phyloP scores from a whole-genome alignment of 2,797 vertebrate species.

The Semotilus atromaculatus region DNA sequence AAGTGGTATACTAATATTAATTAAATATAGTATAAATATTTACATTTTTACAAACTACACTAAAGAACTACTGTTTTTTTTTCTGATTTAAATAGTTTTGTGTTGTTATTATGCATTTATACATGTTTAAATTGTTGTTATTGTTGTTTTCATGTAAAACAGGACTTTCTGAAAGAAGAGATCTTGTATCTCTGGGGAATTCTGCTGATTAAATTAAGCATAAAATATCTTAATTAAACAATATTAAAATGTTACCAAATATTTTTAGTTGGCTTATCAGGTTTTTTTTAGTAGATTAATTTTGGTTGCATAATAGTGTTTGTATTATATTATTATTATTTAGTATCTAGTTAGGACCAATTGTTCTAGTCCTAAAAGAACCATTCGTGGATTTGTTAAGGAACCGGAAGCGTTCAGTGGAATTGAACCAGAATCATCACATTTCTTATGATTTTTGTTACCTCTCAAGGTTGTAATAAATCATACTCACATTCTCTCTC shows the following conservation, averaged over 20 bases:
- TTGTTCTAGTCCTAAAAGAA: background rate
- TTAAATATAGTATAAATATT: background rate
- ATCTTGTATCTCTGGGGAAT: background rate
- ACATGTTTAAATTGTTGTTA: background rate
- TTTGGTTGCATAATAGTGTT: background rate
- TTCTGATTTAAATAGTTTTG: background rate
- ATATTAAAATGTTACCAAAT: background rate
- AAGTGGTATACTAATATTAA: no score
- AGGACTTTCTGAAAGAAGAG: background rate
- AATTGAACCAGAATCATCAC: conserved; percentile 9
- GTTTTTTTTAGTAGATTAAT: background rate
- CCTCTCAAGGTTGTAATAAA: conserved; percentile 11
- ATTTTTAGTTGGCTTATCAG: background rate
- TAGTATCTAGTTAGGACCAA: background rate
- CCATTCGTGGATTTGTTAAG: background rate
- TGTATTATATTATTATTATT: background rate
- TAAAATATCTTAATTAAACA: background rate
- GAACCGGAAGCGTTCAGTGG: background rate
- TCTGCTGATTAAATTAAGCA: background rate
- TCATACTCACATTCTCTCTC: conserved; percentile 34
- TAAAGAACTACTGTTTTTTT: background rate
- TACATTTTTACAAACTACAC: background rate
- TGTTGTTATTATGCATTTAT: background rate
- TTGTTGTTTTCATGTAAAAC: background rate
- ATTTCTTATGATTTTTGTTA: conserved; percentile 15